phyloP scores from a whole-genome alignment of 1,140 invertebrate species.

The Dinothrombium tinctorium region DNA sequence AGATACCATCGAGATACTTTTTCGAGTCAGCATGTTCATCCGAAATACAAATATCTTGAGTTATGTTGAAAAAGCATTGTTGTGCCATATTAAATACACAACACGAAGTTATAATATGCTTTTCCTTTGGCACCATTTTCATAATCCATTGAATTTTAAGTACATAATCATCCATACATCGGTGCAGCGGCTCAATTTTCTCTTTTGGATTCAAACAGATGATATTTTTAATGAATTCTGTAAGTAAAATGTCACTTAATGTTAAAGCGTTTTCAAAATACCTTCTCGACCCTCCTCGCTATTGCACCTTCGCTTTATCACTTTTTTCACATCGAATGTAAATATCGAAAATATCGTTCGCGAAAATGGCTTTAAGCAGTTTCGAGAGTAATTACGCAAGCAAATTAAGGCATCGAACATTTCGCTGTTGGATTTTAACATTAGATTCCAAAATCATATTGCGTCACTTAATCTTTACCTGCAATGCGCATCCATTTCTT shows the following conservation, averaged over 20 bases:
- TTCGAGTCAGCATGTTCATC: no score
- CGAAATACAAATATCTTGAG: no score
- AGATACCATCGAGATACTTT: no score
- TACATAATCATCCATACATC: conserved; percentile 1
- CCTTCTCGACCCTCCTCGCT: not conserved
- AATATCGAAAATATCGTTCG: not conserved
- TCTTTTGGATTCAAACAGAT: not conserved
- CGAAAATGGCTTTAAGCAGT: not conserved
- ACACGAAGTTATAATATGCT: not conserved
- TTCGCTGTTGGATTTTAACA: not conserved
- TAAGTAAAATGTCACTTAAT: not conserved
- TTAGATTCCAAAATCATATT: not conserved
- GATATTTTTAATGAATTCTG: not conserved
- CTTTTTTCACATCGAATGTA: not conserved
- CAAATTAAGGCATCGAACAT: not conserved
- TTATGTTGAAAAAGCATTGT: not conserved
- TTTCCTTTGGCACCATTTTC: not conserved
- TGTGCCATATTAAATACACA: not conserved
- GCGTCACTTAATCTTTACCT: not conserved
- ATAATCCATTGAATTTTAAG: not conserved
- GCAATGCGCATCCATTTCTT: conserved; percentile 2
- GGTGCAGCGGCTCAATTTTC: not conserved
- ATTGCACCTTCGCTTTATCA: not conserved
- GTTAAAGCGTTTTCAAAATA: not conserved
- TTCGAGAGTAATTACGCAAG: not conserved